Conservation (phyloP, 2,888 invertebrate genomes). For the Tinea pellionella region DNA sequence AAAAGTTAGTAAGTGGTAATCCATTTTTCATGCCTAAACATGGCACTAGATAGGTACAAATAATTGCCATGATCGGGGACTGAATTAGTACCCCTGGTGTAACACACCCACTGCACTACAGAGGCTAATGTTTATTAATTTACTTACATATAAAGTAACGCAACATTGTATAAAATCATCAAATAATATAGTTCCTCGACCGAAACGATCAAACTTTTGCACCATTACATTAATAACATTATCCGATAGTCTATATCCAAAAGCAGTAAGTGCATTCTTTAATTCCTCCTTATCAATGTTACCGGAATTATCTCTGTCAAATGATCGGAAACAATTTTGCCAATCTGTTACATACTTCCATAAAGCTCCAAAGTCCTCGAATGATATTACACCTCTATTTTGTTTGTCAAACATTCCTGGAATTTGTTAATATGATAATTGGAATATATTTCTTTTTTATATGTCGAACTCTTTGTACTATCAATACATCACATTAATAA, state of each 20-base stretch:
- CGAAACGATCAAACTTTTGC: slow-evolving; percentile 93
- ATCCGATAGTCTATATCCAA: slow-evolving; percentile 90
- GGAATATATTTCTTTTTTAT: no score
- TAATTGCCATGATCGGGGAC: no score
- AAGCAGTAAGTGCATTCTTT: slow-evolving; percentile 89
- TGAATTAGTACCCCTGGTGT: no score
- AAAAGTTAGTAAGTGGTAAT: no score
- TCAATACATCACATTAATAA: no score
- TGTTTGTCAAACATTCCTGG: slow-evolving; percentile 94
- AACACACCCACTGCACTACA: no score
- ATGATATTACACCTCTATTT: slow-evolving; percentile 88
- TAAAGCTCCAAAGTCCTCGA: slow-evolving; percentile 94
- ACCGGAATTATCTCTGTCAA: slow-evolving; percentile 92
- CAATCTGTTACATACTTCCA: slow-evolving; percentile 99
- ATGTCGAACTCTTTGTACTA: no score
- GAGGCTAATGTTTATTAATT: not conserved
- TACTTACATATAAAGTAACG: slow-evolving; percentile 90
- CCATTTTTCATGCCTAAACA: no score
- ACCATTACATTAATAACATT: slow-evolving; percentile 83
- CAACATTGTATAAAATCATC: slow-evolving; percentile 99
- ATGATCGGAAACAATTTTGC: slow-evolving; percentile 95
- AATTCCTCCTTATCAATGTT: slow-evolving; percentile 92
- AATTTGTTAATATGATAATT: no score
- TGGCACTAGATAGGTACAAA: no score
- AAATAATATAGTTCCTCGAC: slow-evolving; percentile 91